Percentiles rank a stretch among this genome's conserved stretches.
These are phyloP conservation scores for Cosmopolites sordidus DNA, from an alignment of 2,888 invertebrate species.

Conservation along the genomic window DNA sequence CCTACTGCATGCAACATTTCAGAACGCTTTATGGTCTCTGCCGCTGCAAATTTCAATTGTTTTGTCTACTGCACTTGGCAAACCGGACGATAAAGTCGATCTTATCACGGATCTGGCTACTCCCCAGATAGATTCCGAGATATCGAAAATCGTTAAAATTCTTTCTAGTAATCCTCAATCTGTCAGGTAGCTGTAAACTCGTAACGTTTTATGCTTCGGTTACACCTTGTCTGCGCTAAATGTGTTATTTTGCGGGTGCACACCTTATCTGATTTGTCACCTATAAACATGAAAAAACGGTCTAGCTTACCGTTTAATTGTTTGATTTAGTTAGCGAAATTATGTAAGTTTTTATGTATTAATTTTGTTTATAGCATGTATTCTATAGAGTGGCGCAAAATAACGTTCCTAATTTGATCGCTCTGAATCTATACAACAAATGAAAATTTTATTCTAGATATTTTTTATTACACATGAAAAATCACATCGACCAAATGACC, in stretches of 20 bases:
- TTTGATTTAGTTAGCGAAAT: too few relatives aligned
- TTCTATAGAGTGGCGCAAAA: too few relatives aligned
- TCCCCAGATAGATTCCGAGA: conserved; percentile 20
- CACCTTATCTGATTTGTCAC: too few relatives aligned
- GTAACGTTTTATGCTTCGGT: conserved; percentile 19
- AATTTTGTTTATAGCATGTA: too few relatives aligned
- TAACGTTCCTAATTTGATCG: too few relatives aligned
- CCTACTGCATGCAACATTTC: conserved; percentile 9
- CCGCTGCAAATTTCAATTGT: conserved; percentile 22
- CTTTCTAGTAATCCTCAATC: conserved; percentile 23
- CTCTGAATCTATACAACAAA: too few relatives aligned
- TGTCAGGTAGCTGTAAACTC: conserved; percentile 24
- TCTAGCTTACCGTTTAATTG: too few relatives aligned
- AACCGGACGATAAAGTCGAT: conserved; percentile 20
- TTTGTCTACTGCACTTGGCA: conserved; percentile 23
- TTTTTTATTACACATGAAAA: too few relatives aligned
- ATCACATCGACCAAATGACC: too few relatives aligned
- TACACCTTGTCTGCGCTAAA: conserved; percentile 26
- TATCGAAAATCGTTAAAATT: conserved; percentile 24
- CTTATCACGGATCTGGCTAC: conserved; percentile 14
- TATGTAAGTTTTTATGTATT: too few relatives aligned
- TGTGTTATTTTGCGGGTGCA: neutral
- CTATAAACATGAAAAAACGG: too few relatives aligned
- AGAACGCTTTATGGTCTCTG: conserved; percentile 16
- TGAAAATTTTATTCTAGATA: too few relatives aligned